phyloP scores from a whole-genome alignment of 2,797 vertebrate species.

The Molossus molossus region DNA sequence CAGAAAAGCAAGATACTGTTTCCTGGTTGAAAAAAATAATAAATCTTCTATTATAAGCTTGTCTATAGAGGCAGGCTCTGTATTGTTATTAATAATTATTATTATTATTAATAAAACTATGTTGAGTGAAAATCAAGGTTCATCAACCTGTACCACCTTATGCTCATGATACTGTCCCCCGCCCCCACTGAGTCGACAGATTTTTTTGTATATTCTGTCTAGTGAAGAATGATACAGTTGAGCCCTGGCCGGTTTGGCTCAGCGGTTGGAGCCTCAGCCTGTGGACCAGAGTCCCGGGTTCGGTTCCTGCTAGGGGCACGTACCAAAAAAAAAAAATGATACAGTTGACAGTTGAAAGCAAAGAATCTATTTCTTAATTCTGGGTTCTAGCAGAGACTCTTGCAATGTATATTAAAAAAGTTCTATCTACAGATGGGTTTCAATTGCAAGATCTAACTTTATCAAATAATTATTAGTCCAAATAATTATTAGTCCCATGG shows the following conservation, averaged over 20 bases:
- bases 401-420: background rate
- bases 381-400: background rate
- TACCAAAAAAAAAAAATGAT: too few relatives aligned
- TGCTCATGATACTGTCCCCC: background rate
- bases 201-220: background rate
- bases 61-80: background rate
- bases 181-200: background rate
- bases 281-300: too few relatives aligned
- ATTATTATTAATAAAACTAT: background rate
- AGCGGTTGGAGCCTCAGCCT: too few relatives aligned
- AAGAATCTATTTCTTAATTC: background rate
- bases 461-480: background rate
- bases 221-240: background rate
- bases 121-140: constrained; percentile 15
- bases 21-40: background rate
- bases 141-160: background rate
- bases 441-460: background rate
- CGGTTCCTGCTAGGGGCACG: too few relatives aligned
- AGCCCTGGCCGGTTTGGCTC: background rate
- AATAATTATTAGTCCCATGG: background rate
- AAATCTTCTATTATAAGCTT: background rate
- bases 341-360: background rate
- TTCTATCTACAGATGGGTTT: background rate
- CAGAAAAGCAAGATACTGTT: constrained; percentile 3
- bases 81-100: background rate